These are phyloP conservation scores for Pluvianellus socialis DNA, from an alignment of 2,113 vertebrate species.

Conservation along the genomic window DNA sequence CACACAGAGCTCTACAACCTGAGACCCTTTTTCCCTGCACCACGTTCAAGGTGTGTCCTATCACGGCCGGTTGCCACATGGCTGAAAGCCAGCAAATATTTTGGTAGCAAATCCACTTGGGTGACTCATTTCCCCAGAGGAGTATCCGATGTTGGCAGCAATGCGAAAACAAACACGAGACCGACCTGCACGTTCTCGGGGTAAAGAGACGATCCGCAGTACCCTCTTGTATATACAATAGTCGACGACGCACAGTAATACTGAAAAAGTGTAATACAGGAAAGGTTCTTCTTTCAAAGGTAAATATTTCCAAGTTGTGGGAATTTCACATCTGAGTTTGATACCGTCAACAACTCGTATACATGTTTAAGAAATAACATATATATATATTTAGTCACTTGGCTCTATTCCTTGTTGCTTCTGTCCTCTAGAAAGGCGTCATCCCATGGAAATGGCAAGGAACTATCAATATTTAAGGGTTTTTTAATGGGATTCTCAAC, in stretches of 20 bases:
- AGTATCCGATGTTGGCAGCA: background rate
- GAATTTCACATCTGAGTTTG: background rate
- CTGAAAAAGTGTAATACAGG: background rate
- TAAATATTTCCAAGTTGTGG: background rate
- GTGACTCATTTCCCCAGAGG: background rate
- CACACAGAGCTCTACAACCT: background rate
- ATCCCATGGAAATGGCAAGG: background rate
- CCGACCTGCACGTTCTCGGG: background rate
- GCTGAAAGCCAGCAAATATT: background rate
- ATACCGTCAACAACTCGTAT: background rate
- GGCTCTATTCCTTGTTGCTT: background rate
- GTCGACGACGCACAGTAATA: accelerated
- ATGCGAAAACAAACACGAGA: background rate
- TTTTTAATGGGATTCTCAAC: background rate
- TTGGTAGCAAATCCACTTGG: background rate
- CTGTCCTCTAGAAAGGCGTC: background rate
- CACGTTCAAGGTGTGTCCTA: accelerated
- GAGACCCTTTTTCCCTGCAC: accelerated
- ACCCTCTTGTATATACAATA: background rate
- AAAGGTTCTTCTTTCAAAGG: background rate
- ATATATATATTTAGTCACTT: background rate
- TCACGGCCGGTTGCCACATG: background rate
- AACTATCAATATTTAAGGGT: background rate
- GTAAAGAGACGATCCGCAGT: background rate
- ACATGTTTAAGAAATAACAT: background rate